Conservation (phyloP, 1,140 invertebrate genomes). For the Fopius arisanus region DNA sequence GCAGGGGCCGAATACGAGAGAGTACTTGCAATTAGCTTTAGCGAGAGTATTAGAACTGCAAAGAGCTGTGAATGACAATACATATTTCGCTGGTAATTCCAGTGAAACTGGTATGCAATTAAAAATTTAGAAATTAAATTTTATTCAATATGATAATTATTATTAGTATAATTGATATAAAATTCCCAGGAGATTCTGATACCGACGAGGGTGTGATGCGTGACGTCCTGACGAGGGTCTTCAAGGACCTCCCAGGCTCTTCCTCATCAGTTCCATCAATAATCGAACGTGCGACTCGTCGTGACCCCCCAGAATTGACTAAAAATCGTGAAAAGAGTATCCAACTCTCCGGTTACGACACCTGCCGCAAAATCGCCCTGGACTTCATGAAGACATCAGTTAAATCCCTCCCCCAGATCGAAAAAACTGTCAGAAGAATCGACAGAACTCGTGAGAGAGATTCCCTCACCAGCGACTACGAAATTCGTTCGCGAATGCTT, state of each 20-base stretch:
- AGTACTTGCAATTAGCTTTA: constrained; percentile 56
- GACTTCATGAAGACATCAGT: constrained; percentile 54
- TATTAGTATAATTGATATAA: no score
- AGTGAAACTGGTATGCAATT: constrained; percentile 51
- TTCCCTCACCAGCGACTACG: constrained; percentile 23
- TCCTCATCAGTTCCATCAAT: constrained; percentile 38
- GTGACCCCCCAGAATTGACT: constrained; percentile 38
- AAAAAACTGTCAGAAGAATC: not conserved
- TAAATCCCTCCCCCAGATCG: constrained; percentile 19
- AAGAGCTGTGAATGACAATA: constrained; percentile 51
- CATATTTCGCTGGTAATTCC: constrained; percentile 45
- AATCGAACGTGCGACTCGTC: constrained; percentile 44
- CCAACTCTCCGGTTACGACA: constrained; percentile 57
- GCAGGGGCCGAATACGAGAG: constrained; percentile 47
- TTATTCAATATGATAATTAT: no score
- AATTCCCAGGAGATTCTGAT: constrained; percentile 47
- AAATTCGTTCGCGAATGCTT: constrained; percentile 49
- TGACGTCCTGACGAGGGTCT: constrained; percentile 55
- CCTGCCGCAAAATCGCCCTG: constrained; percentile 52
- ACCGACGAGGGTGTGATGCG: constrained; percentile 55
- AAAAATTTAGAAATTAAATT: not conserved
- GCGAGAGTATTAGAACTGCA: constrained; percentile 54
- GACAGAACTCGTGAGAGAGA: not conserved
- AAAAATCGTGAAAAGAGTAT: constrained; percentile 51
- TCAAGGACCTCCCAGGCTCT: constrained; percentile 55